Evolutionary conservation across 2,113 vertebrate genomes (phyloP).

Genomic region (Clarias magur): DNA sequence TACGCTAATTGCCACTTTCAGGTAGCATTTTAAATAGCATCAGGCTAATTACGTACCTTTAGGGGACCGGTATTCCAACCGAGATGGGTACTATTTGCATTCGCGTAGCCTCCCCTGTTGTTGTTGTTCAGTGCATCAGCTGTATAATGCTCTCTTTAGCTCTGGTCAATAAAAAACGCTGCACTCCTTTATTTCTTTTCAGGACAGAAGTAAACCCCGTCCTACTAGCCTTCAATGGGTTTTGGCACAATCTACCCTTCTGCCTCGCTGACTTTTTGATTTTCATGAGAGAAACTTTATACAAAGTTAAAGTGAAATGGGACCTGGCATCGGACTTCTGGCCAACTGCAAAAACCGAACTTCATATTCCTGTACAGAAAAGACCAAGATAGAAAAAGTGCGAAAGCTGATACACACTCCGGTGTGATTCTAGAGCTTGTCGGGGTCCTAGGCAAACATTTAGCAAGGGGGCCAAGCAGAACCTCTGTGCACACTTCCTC

Average conservation of each 20-base stretch:
- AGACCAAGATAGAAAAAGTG: neutral
- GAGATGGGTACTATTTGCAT: neutral
- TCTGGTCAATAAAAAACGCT: neutral
- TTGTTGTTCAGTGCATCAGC: neutral
- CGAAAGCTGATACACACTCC: no score
- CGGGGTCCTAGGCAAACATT: no score
- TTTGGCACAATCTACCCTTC: neutral
- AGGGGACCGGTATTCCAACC: neutral
- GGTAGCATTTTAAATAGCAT: conserved; percentile 19
- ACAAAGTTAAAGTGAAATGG: neutral
- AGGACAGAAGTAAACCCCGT: neutral
- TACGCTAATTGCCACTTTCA: conserved; percentile 28
- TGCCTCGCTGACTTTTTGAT: neutral
- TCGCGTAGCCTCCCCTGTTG: neutral
- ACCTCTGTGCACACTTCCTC: no score
- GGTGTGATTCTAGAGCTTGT: no score
- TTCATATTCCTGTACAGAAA: neutral
- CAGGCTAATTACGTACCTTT: neutral
- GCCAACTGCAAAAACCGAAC: neutral
- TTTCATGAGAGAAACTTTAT: neutral
- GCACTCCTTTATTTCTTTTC: neutral
- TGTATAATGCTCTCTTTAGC: neutral
- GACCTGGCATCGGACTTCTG: neutral
- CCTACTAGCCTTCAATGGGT: neutral
- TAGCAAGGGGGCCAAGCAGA: no score